Conservation (phyloP, 2,113 vertebrate species). For the Tenrec ecaudatus region DNA sequence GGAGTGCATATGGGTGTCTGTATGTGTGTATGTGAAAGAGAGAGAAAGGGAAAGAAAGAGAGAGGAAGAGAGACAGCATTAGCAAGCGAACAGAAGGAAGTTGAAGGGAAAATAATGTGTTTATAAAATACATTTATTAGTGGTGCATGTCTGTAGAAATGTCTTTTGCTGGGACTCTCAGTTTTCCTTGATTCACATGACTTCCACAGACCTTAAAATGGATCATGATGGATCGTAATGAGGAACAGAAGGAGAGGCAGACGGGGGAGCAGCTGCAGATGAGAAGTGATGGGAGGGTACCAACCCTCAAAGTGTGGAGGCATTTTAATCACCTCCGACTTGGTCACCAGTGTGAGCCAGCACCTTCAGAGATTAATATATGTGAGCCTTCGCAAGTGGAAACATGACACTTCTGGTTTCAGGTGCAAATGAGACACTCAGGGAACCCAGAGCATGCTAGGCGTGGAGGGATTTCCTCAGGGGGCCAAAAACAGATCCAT, state of each 20-base stretch:
- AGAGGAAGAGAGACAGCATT: not conserved
- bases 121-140: slow-evolving; percentile 19
- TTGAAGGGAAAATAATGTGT: slow-evolving; percentile 32
- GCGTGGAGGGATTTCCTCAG: slow-evolving; percentile 54
- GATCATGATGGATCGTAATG: slow-evolving; percentile 75
- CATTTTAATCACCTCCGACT: slow-evolving; percentile 76
- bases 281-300: slow-evolving; percentile 55
- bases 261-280: slow-evolving; percentile 60
- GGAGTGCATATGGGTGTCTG: not conserved
- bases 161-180: slow-evolving; percentile 58
- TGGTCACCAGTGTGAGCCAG: slow-evolving; percentile 54
- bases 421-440: slow-evolving; percentile 79
- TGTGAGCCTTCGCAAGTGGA: slow-evolving; percentile 70
- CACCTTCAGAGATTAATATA: slow-evolving; percentile 74
- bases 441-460: slow-evolving; percentile 43
- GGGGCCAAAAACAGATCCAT: slow-evolving; percentile 62
- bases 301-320: slow-evolving; percentile 48
- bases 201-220: slow-evolving; percentile 65
- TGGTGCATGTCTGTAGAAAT: not conserved
- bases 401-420: slow-evolving; percentile 77
- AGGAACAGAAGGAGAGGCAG: slow-evolving; percentile 69
- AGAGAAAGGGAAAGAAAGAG: too few species aligned
- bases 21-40: too few species aligned
- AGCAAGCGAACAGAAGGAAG: slow-evolving; percentile 22
- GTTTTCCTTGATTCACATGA: slow-evolving; percentile 61